Evolutionary conservation across 1,140 invertebrate species (phyloP).

Genomic region (Cydia fagiglandana): DNA sequence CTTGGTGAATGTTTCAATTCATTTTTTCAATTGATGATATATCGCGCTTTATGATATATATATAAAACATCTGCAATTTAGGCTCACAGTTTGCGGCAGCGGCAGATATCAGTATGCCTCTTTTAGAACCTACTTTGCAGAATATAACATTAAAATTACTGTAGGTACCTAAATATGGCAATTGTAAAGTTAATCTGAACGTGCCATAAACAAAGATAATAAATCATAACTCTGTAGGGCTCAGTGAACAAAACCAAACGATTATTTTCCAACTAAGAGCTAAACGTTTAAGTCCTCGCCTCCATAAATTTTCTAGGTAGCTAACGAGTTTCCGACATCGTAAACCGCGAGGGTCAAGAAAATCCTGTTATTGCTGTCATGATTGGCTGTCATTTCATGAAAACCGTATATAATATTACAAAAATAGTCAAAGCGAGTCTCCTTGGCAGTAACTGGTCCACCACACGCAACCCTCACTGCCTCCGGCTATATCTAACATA

Average conservation of each 20-base stretch:
- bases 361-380: constrained; percentile 43
- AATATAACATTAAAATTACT: not conserved
- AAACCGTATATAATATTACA: constrained; percentile 66
- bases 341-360: constrained; percentile 36
- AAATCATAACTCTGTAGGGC: not conserved
- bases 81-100: too few relatives aligned
- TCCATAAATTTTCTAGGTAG: constrained; percentile 26
- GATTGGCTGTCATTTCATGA: constrained; percentile 51
- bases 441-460: constrained; percentile 66
- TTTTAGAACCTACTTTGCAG: too few relatives aligned
- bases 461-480: constrained; percentile 66
- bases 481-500: constrained; percentile 61
- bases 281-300: constrained; percentile 22
- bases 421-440: constrained; percentile 61
- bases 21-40: constrained; percentile 45
- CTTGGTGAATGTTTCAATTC: constrained; percentile 55
- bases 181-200: not conserved
- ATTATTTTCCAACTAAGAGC: constrained; percentile 20
- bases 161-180: not conserved
- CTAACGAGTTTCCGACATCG: constrained; percentile 30
- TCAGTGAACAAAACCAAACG: not conserved
- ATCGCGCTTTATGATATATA: constrained; percentile 35
- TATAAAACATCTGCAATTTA: constrained; percentile 1
- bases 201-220: constrained; percentile 2
- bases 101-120: too few relatives aligned